Evolutionary conservation across 1,140 invertebrate species (phyloP), one percentile per base, ranked within the genome.

Genomic region (Lepidurus couesii): DNA sequence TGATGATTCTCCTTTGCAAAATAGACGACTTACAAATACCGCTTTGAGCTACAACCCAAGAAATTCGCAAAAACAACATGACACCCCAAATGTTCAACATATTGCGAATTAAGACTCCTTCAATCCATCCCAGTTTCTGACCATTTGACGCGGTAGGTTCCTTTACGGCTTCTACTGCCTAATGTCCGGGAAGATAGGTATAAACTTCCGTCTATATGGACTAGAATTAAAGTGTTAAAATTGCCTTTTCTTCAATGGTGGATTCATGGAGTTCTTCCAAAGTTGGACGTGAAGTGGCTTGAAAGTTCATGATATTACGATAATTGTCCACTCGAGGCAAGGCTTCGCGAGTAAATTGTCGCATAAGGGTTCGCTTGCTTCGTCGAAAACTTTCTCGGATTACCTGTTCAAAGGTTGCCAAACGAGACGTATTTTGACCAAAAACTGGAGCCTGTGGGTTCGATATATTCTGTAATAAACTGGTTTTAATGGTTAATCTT

Each of bases 11-110:
- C 7, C 10, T 4, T 26, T 47, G 9, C 24, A 7, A 2, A 6
- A 24, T 16, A 21, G n/a, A n/a, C 13, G 9, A 79, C 76, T 80
- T 80, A 82, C 90, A 87, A 80, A 94, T 91, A 65, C 93, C 93
- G 8, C 92, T 89, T 83, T 94, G 92, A 42, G 90, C 91, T 47
- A 94, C 92, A 77, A 94, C 91, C 93, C 93, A 95, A 21, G 92
- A 92, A 80, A 94, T 87, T 34, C 93, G 89, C 77, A 95, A 86
- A 84, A 94, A 94, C 73, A 94, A 87, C 92, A 95, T 94, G 78
- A 94, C 93, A 75, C 93, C 93, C 92, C 92, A 95, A 81, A 94
- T 94, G 84, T 82, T 82, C 0, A 83, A 75, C 34, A 83, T 77
- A 76, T 81, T 82, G 80, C 82, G 74, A 16, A 79, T 47, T 7